These are phyloP conservation scores for Zoanthus sansibaricus DNA, from an alignment of 92 coral and sea anemone genomes.

Conservation along the genomic window DNA sequence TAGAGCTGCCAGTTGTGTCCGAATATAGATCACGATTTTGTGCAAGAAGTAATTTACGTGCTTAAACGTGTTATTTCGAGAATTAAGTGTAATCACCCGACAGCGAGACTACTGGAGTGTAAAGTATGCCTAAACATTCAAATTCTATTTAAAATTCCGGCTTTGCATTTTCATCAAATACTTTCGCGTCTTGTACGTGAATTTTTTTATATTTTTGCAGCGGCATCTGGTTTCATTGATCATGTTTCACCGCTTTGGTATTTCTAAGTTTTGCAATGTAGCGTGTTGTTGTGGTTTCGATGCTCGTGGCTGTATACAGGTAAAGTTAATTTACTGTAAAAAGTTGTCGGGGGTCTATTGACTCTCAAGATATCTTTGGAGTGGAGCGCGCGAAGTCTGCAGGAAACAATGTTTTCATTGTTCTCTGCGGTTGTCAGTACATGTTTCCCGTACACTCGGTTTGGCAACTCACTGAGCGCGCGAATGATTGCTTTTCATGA, in stretches of 20 bases:
- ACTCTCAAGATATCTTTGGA: slow-evolving; percentile 33
- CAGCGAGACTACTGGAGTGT: slow-evolving; percentile 31
- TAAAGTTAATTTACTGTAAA: slow-evolving; percentile 43
- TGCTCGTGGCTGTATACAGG: slow-evolving; percentile 29
- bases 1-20: neutral
- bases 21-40: neutral
- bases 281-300: neutral
- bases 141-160: neutral
- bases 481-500: neutral
- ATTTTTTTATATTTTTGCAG: neutral
- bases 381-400: slow-evolving; percentile 43
- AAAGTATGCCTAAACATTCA: slow-evolving; percentile 30
- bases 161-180: neutral
- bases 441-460: neutral
- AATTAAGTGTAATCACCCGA: slow-evolving; percentile 30
- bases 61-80: slow-evolving; percentile 11
- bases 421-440: slow-evolving; percentile 30
- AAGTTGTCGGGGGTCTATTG: slow-evolving; percentile 29
- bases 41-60: slow-evolving; percentile 2
- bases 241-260: neutral
- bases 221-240: slow-evolving; percentile 18
- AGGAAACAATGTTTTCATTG: slow-evolving; percentile 20
- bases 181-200: neutral
- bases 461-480: neutral
- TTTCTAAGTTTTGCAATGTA: neutral